These are phyloP conservation scores for Rhinatrema bivittatum DNA, from an alignment of 2,797 vertebrate genomes.

Conservation along the genomic window DNA sequence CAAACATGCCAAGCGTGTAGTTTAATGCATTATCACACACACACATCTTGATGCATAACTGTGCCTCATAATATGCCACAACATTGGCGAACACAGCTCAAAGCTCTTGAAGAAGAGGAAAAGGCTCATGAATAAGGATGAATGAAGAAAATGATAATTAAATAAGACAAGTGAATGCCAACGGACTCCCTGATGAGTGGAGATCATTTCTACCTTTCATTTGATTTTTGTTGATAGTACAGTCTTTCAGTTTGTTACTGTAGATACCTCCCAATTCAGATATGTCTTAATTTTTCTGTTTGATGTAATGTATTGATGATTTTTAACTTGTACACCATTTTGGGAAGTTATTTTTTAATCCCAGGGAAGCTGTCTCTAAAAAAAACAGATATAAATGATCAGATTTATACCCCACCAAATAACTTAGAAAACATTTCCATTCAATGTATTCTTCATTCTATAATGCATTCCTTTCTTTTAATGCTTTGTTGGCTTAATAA, in stretches of 20 bases:
- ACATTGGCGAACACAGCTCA: constrained; percentile 63
- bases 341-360: too few species aligned
- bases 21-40: constrained; percentile 56
- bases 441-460: too few species aligned
- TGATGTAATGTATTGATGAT: too few species aligned
- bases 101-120: constrained; percentile 64
- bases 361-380: too few species aligned
- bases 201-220: constrained; percentile 37
- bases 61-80: constrained; percentile 59
- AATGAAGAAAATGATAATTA: constrained; percentile 67
- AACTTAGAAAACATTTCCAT: too few species aligned
- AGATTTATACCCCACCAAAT: too few species aligned
- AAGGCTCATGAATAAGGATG: constrained; percentile 67
- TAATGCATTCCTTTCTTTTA: too few species aligned
- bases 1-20: constrained; percentile 59
- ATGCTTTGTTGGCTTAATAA: too few species aligned
- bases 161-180: constrained; percentile 63
- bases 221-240: constrained; percentile 33
- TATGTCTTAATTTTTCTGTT: too few species aligned
- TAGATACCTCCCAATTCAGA: constrained; percentile 42
- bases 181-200: constrained; percentile 50
- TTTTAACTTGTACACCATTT: too few species aligned
- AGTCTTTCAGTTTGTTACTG: constrained; percentile 35
- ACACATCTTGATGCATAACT: constrained; percentile 50
- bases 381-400: too few species aligned